phyloP scores from a whole-genome alignment of 2,888 invertebrate species.

The Listrodromus nycthemerus region DNA sequence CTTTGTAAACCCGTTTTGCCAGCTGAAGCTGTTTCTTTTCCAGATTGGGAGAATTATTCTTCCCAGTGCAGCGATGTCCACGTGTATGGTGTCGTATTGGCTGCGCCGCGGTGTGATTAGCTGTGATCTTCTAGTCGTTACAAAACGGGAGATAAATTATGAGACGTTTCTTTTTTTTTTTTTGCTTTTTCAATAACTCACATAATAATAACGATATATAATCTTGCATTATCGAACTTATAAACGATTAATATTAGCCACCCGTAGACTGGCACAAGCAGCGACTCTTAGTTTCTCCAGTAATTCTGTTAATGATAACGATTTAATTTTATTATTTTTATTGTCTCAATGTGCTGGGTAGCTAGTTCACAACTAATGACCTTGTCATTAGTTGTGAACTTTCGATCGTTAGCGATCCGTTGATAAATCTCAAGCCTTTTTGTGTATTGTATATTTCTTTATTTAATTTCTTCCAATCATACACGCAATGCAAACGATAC shows the following conservation, averaged over 20 bases:
- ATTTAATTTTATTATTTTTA: slow-evolving; percentile 31
- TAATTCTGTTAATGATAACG: slow-evolving; percentile 8
- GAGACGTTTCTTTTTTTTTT: not conserved
- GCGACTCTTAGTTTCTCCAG: not conserved
- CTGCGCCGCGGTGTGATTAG: not conserved
- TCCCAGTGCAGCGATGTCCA: not conserved
- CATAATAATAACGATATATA: slow-evolving; percentile 19
- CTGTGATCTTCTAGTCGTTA: not conserved
- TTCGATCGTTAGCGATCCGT: not conserved
- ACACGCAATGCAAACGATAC: slow-evolving; percentile 31
- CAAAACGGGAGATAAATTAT: not conserved
- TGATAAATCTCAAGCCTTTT: not conserved
- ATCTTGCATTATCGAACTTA: slow-evolving; percentile 20
- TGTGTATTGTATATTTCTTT: slow-evolving; percentile 29
- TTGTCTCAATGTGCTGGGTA: slow-evolving; percentile 21
- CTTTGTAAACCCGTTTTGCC: not conserved
- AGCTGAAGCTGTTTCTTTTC: not conserved
- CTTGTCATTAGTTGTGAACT: not conserved
- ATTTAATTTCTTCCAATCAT: slow-evolving; percentile 20
- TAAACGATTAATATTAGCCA: slow-evolving; percentile 34
- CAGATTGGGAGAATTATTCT: not conserved
- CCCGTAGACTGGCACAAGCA: not conserved
- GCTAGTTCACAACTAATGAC: too few relatives aligned
- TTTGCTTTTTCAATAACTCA: slow-evolving; percentile 34
- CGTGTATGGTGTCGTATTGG: not conserved